Evolutionary conservation across 2,888 invertebrate species (phyloP).

Genomic region (Ryuthela nishihirai): DNA sequence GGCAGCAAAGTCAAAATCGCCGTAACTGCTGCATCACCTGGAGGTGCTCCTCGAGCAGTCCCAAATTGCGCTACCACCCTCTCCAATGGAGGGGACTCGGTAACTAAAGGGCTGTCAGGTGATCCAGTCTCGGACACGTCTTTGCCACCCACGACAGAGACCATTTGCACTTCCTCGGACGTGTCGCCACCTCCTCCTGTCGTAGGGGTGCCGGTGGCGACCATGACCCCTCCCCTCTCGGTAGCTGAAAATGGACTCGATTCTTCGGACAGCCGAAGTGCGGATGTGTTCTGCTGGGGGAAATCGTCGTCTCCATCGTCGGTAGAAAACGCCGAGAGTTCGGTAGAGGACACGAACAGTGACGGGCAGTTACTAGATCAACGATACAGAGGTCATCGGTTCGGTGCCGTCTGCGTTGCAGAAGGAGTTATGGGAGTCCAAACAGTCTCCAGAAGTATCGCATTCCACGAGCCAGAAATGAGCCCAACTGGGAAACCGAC

Average conservation of each 20-base stretch:
- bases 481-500: too few relatives aligned
- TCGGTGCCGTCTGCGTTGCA: too few relatives aligned
- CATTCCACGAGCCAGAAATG: too few relatives aligned
- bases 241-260: slow-evolving; percentile 22
- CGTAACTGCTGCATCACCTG: neutral
- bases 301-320: slow-evolving; percentile 22
- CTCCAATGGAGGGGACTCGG: neutral
- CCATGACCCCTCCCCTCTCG: slow-evolving; percentile 31
- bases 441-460: too few relatives aligned
- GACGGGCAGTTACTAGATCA: too few relatives aligned
- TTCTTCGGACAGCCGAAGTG: slow-evolving; percentile 29
- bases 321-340: slow-evolving; percentile 14
- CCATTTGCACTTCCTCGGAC: slow-evolving; percentile 21
- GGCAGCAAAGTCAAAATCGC: slow-evolving; percentile 16
- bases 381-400: too few relatives aligned
- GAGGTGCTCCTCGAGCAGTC: neutral
- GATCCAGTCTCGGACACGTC: slow-evolving; percentile 6
- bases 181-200: slow-evolving; percentile 8
- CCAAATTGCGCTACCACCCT: slow-evolving; percentile 2
- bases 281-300: slow-evolving; percentile 35
- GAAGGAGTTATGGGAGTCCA: too few relatives aligned
- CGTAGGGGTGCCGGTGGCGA: slow-evolving; percentile 14
- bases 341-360: too few relatives aligned
- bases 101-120: neutral
- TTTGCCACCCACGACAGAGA: slow-evolving; percentile 2